Evolutionary conservation across 2,888 invertebrate species (phyloP), one percentile per base, ranked within the genome.

Genomic region (Eucera pruinosa): DNA sequence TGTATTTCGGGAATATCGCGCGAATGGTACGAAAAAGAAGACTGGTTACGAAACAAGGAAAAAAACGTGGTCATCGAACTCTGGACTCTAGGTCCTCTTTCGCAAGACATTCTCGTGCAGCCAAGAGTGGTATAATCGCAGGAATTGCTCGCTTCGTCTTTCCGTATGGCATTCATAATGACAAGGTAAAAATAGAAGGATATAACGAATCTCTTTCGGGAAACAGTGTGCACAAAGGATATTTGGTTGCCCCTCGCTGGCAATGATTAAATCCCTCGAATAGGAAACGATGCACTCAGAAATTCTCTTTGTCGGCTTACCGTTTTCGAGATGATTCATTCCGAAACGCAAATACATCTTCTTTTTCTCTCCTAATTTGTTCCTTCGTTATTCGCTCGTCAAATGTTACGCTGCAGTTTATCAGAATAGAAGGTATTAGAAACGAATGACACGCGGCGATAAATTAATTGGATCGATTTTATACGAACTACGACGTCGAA

Each of bases 11-110:
- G 15, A 4, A 2, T 33, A 5, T 5, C 11, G 0, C 13, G 3
- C 3, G 20, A 33, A n/a, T n/a, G 20, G 20, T 27, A 27, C 6
- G 11, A 62, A 43, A 43, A 39, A 15, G 36, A 18, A 33, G n/a
- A 23, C 23, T 36, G 18, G 25, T 33, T 27, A 33, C 43, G 30
- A 41, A 15, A 41, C 33, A 39, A 47, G 39, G 36, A 39, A n/a
- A 36, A 64, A 43, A 25, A 39, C 41, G 57, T 54, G 58, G 68
- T 64, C 77, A 64, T 73, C 67, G 73, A 73, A 74, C 58, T 52
- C 50, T 64, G 48, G n/a, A 61, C 43, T 45, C 20, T 60, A n/a
- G n/a, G 74, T 74, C 68, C 77, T 52, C 67, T 45, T 62, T 77
- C 33, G 30, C 62, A 57, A 23, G 39, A 11, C 23, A 30, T 57